Base-by-base conservation (phyloP, 2,888 invertebrate genomes). In the Cantharis rufa region DNA sequence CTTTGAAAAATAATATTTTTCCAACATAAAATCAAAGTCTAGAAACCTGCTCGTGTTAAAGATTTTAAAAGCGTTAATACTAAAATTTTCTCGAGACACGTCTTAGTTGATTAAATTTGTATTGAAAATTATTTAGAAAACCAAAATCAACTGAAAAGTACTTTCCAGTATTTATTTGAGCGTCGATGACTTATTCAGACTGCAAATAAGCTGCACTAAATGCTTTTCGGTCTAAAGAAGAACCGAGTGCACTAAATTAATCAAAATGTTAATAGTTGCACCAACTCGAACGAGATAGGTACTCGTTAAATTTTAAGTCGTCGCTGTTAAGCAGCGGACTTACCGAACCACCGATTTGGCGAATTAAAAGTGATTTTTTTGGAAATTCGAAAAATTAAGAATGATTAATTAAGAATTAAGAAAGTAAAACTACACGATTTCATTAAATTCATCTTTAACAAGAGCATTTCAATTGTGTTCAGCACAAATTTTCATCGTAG, bases 401-500 rank as follows among this genome's bases (percentile, higher is more conserved):
- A 69, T 27, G 28, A 24, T 69, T 69, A 28, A 27, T 28, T 69
- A 28, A 15, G 27, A 69, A 28, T 69, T 69, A 69, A 66, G 64
- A 66, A 66, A 66, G 9, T 48, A 76, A 73, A 77, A 77, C 28
- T 71, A 71, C 66, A 27, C 63, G 71, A 32, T 62, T 69, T 70
- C 64, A 75, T 78, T 75, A 71, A 78, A 78, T 72, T 78, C 72
- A 73, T 72, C 70, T 72, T 75, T 71, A 68, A 69, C 73, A 77
- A 70, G 64, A 76, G 74, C 62, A 72, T 79, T 77, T 77, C 71
- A 77, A 77, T 79, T 79, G 75, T 75, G 70, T 73, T 63, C 76
- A 28, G 75, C 69, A 70, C 79, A 82, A 84, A 84, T 83, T 86
- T 84, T 83, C 83, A 76, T 79, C 81, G 83, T 80, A 82, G 81